Conservation (phyloP, 2,797 vertebrate species). For the Phaenicophaeus curvirostris region DNA sequence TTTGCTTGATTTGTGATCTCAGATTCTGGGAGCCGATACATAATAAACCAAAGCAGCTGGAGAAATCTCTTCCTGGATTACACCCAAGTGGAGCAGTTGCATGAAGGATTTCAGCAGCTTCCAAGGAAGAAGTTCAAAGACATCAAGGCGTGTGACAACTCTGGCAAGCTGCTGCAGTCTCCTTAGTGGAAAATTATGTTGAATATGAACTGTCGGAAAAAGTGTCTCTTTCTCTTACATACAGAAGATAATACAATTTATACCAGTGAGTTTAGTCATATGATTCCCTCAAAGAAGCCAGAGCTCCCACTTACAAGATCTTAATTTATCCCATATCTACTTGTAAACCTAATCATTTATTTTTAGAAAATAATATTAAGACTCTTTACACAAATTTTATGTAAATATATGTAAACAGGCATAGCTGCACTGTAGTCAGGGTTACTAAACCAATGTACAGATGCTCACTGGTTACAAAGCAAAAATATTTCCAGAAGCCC, state of each 20-base stretch:
- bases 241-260: constrained; percentile 35
- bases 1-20: constrained; percentile 74
- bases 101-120: constrained; percentile 71
- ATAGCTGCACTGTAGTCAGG: neutral
- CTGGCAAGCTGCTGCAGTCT: constrained; percentile 63
- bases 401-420: neutral
- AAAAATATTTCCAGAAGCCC: neutral
- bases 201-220: constrained; percentile 44
- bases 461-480: neutral
- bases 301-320: neutral
- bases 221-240: constrained; percentile 11
- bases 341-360: neutral
- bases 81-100: constrained; percentile 77
- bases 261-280: neutral
- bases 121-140: constrained; percentile 71
- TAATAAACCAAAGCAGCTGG: constrained; percentile 79
- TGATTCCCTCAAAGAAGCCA: neutral
- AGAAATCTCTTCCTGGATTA: constrained; percentile 76
- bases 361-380: neutral
- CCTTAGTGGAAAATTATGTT: constrained; percentile 54
- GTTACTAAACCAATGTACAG: neutral
- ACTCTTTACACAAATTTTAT: neutral
- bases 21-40: constrained; percentile 71
- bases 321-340: neutral
- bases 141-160: constrained; percentile 65